phyloP scores from a whole-genome alignment of 2,888 invertebrate genomes.

The Apotomis betuletana region DNA sequence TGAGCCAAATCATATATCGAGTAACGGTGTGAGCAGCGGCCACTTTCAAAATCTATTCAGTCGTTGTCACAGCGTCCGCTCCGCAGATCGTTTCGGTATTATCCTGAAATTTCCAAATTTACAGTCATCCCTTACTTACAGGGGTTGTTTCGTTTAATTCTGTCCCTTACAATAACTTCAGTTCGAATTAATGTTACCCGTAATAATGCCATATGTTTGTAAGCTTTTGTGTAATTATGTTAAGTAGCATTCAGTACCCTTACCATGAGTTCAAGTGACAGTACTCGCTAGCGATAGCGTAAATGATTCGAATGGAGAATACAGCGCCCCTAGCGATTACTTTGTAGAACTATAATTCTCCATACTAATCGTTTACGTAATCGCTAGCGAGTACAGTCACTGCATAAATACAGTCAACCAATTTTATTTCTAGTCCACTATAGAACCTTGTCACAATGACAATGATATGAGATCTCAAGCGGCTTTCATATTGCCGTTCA shows the following conservation, averaged over 20 bases:
- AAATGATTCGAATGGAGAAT: too few species aligned
- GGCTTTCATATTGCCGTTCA: too few species aligned
- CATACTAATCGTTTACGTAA: too few species aligned
- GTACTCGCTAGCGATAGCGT: too few species aligned
- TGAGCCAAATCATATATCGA: too few species aligned
- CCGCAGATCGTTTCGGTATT: slow-evolving; percentile 39
- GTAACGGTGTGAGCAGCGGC: slow-evolving; percentile 26
- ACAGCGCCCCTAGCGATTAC: too few species aligned
- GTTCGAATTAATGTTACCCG: slow-evolving; percentile 16
- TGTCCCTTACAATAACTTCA: slow-evolving; percentile 16
- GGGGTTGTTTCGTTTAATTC: slow-evolving; percentile 40
- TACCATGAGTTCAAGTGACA: not conserved
- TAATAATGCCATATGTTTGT: slow-evolving; percentile 6
- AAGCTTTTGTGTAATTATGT: not conserved
- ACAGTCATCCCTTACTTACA: slow-evolving; percentile 37
- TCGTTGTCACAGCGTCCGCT: slow-evolving; percentile 41
- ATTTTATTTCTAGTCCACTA: too few species aligned
- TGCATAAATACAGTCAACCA: too few species aligned
- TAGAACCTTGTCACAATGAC: too few species aligned
- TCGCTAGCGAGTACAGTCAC: too few species aligned
- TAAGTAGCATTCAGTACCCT: not conserved
- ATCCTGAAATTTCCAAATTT: slow-evolving; percentile 41
- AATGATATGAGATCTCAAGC: too few species aligned
- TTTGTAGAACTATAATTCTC: too few species aligned
- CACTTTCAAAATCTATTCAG: slow-evolving; percentile 43